Evolutionary conservation across 2,888 invertebrate genomes (phyloP), one percentile per base, ranked within the genome.

Genomic region (Ypsolopha sequella): DNA sequence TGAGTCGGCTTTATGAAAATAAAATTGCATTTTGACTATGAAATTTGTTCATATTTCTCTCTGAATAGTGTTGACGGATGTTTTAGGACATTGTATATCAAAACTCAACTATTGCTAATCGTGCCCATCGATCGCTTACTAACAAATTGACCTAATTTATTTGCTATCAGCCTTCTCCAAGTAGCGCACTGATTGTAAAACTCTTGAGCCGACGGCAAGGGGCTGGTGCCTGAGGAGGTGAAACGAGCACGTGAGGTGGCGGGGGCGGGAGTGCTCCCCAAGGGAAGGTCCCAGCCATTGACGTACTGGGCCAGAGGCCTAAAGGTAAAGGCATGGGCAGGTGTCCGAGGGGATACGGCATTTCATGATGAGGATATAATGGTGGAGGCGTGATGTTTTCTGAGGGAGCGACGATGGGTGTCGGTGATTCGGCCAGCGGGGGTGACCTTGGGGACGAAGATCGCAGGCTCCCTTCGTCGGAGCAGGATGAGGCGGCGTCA

Each of bases 151-250:
- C 13, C 39, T 13, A 39, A 44, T 11, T 2, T 7, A 14, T 38
- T 6, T 10, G 24, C 11, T 10, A 51, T 76, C 79, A 87, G 55
- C 86, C 85, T 71, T 87, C 86, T 7, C 87, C 87, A 24, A 87
- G 73, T 0, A 87, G 63, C 1, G 87, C 86, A 57, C 87, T 82
- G 59, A 87, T 87, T 6, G 86, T 87, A 61, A 87, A 87, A 55
- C 82, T 81, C 58, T 87, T 81, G 46, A 85, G 55, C 36, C 80
- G 68, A 56, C 84, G 69, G 61, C 80, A 80, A n/a, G 78, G 81
- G 3, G 73, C 73, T 7, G 80, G 77, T 13, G 71, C 69, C 0
- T 73, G 65, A 0, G 70, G 68, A 10, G 76, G 74, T 10, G 76
- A 64, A 50, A 73, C 57, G 34, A 74, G 69, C 6, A 59, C 59